These are phyloP conservation scores for Xenopus laevis DNA, from an alignment of 2,113 vertebrate species.

Conservation along the genomic window DNA sequence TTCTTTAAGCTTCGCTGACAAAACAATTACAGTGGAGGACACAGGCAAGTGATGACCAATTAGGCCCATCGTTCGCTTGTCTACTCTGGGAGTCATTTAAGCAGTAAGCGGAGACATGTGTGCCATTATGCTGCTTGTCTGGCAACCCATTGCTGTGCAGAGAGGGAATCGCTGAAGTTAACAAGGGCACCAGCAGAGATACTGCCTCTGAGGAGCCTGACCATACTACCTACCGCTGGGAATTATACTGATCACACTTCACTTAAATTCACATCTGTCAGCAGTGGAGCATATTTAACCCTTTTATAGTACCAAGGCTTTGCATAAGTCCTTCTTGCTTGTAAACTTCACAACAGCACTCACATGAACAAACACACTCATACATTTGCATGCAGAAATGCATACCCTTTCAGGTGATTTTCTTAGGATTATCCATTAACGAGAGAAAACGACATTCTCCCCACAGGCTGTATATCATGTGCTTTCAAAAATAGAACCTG, in stretches of 20 bases:
- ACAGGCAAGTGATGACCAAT: slow-evolving; percentile 26
- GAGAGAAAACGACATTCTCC: not conserved
- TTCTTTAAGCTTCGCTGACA: slow-evolving; percentile 4
- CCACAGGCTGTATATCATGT: not conserved
- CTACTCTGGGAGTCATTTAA: slow-evolving; percentile 32
- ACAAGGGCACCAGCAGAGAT: slow-evolving; percentile 16
- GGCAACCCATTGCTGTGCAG: not conserved
- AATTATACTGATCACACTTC: not conserved
- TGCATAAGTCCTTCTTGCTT: not conserved
- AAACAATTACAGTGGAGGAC: slow-evolving; percentile 28
- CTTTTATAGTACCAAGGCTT: not conserved
- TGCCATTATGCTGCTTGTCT: slow-evolving; percentile 30
- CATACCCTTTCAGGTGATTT: too few relatives aligned
- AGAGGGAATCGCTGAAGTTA: not conserved
- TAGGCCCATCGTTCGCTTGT: slow-evolving; percentile 15
- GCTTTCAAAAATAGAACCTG: too few relatives aligned
- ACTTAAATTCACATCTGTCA: not conserved
- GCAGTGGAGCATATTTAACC: not conserved
- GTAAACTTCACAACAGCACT: not conserved
- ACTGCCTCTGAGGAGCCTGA: slow-evolving; percentile 27
- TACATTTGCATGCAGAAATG: too few relatives aligned
- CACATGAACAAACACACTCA: not conserved
- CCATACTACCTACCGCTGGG: slow-evolving; percentile 1
- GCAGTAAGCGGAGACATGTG: slow-evolving; percentile 15
- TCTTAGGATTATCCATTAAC: not conserved